phyloP scores from a whole-genome alignment of 2,888 invertebrate genomes.

The Macroteleia sp. region DNA sequence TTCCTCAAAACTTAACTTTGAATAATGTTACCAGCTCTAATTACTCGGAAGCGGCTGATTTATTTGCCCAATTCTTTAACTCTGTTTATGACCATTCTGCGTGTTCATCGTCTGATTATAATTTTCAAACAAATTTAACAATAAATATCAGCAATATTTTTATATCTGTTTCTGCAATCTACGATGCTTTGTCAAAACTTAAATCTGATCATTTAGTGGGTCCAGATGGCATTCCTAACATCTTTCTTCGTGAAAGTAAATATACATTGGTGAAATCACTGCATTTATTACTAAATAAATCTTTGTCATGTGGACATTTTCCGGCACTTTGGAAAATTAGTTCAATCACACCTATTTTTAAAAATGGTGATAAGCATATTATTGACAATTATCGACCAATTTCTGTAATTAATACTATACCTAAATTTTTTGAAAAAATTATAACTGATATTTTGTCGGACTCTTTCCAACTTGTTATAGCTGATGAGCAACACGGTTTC shows the following conservation, averaged over 20 bases:
- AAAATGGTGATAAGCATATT: background rate
- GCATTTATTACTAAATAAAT: constrained; percentile 32
- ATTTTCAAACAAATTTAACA: background rate
- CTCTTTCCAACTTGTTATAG: constrained; percentile 21
- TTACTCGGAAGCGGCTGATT: background rate
- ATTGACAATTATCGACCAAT: no score
- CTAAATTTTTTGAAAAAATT: background rate
- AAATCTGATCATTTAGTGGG: no score
- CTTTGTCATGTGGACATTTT: constrained; percentile 38
- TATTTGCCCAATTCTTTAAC: background rate
- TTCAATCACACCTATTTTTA: constrained; percentile 29
- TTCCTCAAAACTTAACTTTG: background rate
- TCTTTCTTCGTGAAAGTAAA: no score
- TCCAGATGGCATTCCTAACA: no score
- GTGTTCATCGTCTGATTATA: background rate
- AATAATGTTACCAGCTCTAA: background rate
- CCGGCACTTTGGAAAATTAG: constrained; percentile 47
- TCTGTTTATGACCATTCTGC: background rate
- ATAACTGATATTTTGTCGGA: background rate
- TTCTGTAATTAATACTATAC: background rate
- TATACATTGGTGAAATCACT: no score
- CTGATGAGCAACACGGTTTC: no score
- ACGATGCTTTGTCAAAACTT: background rate
- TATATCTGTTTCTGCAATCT: background rate
- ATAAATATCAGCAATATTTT: background rate